phyloP scores from a whole-genome alignment of 2,888 invertebrate genomes.

The Drosophila leonis region DNA sequence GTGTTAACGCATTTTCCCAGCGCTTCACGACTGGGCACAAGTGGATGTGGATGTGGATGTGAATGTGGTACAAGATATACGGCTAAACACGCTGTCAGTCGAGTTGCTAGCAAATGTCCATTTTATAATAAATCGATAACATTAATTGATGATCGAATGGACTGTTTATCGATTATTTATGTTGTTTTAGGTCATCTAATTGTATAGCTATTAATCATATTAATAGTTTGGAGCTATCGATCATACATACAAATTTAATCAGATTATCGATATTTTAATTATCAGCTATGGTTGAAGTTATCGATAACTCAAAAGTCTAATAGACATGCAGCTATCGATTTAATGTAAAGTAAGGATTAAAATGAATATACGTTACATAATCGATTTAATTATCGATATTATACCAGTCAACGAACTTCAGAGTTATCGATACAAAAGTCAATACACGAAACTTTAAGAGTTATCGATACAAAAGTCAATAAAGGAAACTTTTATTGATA shows the following conservation, averaged over 20 bases:
- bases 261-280: background rate
- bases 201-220: background rate
- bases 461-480: background rate
- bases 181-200: background rate
- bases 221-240: background rate
- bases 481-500: background rate
- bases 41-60: slow-evolving; percentile 3
- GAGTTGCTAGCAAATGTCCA: background rate
- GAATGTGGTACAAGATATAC: slow-evolving; percentile 2
- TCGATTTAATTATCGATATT: background rate
- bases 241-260: background rate
- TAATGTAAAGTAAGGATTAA: background rate
- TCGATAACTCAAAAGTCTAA: background rate
- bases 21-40: slow-evolving; percentile 15
- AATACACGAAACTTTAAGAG: background rate
- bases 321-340: background rate
- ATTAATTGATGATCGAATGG: background rate
- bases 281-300: background rate
- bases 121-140: background rate
- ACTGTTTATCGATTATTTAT: background rate
- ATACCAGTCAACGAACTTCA: background rate
- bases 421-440: background rate
- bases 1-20: slow-evolving; percentile 58
- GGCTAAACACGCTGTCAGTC: background rate
- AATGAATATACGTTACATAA: background rate